Conservation (phyloP, 2,113 vertebrate species). For the Pseudonaja textilis region DNA sequence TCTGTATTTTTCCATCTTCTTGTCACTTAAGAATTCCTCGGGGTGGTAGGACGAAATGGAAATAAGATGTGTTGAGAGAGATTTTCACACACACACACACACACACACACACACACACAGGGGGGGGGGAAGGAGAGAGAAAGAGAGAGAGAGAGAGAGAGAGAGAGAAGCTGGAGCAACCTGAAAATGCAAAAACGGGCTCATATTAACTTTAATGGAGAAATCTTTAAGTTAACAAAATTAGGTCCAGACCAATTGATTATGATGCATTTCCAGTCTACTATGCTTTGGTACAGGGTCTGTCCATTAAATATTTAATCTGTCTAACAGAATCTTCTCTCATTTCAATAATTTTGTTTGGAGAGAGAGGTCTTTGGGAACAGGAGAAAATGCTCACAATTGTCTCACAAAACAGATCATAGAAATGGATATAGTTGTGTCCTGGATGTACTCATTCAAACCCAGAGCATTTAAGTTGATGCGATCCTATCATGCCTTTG, state of each 20-base stretch:
- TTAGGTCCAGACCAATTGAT: neutral
- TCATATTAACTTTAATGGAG: slow-evolving; percentile 55
- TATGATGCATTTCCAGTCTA: neutral
- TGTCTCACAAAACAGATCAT: neutral
- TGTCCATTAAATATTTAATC: neutral
- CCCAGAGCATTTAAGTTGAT: too few species aligned
- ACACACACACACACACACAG: neutral
- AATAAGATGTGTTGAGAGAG: slow-evolving; percentile 60
- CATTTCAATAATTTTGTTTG: neutral
- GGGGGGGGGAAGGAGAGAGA: too few species aligned
- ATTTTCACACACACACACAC: slow-evolving; percentile 49
- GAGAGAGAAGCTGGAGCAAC: slow-evolving; percentile 47
- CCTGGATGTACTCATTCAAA: neutral
- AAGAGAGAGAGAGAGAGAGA: neutral
- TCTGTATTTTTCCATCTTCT: slow-evolving; percentile 75
- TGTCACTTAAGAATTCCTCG: slow-evolving; percentile 74
- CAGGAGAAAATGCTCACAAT: neutral
- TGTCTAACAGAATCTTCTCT: neutral
- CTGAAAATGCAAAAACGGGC: slow-evolving; percentile 47
- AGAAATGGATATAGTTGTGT: neutral
- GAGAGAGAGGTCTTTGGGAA: neutral
- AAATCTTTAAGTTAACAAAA: slow-evolving; percentile 55
- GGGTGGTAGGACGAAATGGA: slow-evolving; percentile 57
- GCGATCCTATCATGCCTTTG: too few species aligned
- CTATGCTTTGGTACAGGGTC: neutral